phyloP scores from a whole-genome alignment of 2,113 vertebrate species.

The Triplophysa dalaica region DNA sequence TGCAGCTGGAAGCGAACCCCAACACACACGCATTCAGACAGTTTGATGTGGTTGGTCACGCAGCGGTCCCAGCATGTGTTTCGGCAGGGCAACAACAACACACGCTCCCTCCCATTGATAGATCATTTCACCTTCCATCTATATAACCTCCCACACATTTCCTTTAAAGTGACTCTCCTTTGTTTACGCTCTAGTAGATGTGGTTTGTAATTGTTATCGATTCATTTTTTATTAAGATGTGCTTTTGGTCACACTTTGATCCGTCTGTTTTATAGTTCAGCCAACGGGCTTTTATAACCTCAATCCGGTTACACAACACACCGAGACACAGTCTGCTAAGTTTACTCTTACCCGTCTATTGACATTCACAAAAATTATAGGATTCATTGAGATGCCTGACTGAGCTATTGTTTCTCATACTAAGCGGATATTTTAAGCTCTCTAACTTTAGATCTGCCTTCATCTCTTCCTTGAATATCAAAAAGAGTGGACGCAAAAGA shows the following conservation, averaged over 20 bases:
- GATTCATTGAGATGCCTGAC: constrained; percentile 41
- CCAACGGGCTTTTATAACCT: constrained; percentile 3
- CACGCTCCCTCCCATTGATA: constrained; percentile 21
- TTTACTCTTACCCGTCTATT: constrained; percentile 29
- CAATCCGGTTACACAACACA: constrained; percentile 1
- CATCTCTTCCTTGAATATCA: neutral
- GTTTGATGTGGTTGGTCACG: constrained; percentile 35
- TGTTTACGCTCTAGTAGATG: constrained; percentile 16
- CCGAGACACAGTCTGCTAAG: neutral
- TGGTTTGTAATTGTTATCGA: constrained; percentile 30
- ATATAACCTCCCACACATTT: constrained; percentile 14
- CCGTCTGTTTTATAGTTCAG: neutral
- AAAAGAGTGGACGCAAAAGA: neutral
- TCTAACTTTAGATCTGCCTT: constrained; percentile 13
- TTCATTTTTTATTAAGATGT: constrained; percentile 11
- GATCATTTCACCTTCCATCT: constrained; percentile 27
- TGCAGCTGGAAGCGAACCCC: constrained; percentile 11
- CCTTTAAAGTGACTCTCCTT: constrained; percentile 1
- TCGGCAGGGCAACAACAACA: constrained; percentile 24
- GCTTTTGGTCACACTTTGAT: constrained; percentile 10
- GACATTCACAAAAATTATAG: constrained; percentile 39
- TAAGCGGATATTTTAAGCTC: constrained; percentile 35
- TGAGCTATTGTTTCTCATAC: constrained; percentile 49
- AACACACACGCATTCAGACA: constrained; percentile 2
- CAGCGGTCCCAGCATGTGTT: constrained; percentile 26